These are phyloP conservation scores for Drosophila prostipennis DNA, from an alignment of 2,888 invertebrate species.

Conservation along the genomic window DNA sequence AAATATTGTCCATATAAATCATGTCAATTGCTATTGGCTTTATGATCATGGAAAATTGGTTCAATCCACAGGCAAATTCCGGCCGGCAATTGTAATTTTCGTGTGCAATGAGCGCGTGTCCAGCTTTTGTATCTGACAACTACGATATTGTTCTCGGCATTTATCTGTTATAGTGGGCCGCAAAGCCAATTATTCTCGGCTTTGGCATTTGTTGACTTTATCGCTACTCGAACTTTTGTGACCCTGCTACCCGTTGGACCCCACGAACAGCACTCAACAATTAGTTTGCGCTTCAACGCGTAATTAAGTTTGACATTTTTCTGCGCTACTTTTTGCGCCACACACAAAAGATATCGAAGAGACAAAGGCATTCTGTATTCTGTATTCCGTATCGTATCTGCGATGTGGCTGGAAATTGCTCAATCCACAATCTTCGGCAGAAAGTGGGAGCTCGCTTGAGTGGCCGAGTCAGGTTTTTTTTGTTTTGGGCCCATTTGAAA, in stretches of 20 bases:
- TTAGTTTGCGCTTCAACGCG: conserved; percentile 76
- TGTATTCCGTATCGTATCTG: conserved; percentile 18
- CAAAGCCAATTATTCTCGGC: conserved; percentile 52
- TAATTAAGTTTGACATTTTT: conserved; percentile 74
- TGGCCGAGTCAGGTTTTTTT: conserved; percentile 36
- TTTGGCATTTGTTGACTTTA: conserved; percentile 31
- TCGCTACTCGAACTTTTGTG: conserved; percentile 43
- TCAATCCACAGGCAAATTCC: conserved; percentile 29
- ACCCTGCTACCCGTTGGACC: conserved; percentile 9
- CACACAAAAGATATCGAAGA: conserved; percentile 40
- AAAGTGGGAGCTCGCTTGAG: conserved; percentile 40
- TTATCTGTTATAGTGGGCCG: conserved; percentile 39
- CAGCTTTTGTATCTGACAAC: conserved; percentile 51
- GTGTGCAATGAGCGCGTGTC: conserved; percentile 57
- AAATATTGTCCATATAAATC: conserved; percentile 61
- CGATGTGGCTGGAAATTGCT: conserved; percentile 56
- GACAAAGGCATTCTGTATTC: conserved; percentile 16
- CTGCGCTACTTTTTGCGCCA: conserved; percentile 69
- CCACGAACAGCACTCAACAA: conserved; percentile 38
- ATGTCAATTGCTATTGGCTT: conserved; percentile 42
- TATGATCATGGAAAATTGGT: conserved; percentile 40
- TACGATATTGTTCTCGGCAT: conserved; percentile 34
- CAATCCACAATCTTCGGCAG: conserved; percentile 62
- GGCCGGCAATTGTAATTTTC: conserved; percentile 28
- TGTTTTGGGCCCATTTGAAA: conserved; percentile 49